A percentile compares a stretch with the other conserved stretches of the same genome.
These are phyloP conservation scores for Aurelia coerulea DNA, from an alignment of 30 jellyfish, hydroid and myxozoan species.

Conservation along the genomic window DNA sequence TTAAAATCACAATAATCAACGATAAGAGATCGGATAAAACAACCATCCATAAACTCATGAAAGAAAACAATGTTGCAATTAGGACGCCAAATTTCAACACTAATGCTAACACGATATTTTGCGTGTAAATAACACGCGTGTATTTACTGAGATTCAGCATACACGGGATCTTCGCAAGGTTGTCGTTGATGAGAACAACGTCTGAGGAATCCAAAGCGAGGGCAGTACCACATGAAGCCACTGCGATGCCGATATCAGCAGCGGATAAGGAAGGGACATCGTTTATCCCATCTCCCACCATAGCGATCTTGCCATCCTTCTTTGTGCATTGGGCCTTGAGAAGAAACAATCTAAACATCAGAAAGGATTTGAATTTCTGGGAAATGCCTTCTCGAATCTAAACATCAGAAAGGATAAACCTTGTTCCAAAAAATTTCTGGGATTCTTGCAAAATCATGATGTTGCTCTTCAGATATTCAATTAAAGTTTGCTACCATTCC, in stretches of 20 bases:
- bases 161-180: constrained; percentile 49
- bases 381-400: background rate
- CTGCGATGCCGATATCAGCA: constrained; percentile 87
- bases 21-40: constrained; percentile 61
- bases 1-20: constrained; percentile 50
- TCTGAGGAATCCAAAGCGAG: constrained; percentile 75
- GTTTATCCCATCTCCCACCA: constrained; percentile 85
- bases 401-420: too few relatives aligned
- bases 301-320: constrained; percentile 17
- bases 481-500: too few relatives aligned
- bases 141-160: constrained; percentile 25
- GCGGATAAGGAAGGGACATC: constrained; percentile 79
- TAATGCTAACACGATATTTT: constrained; percentile 50
- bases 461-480: too few relatives aligned
- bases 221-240: constrained; percentile 75
- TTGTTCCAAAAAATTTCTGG: too few relatives aligned
- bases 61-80: constrained; percentile 16
- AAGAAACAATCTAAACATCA: background rate
- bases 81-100: constrained; percentile 33
- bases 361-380: background rate
- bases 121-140: constrained; percentile 52
- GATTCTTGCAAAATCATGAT: too few relatives aligned
- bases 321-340: constrained; percentile 9
- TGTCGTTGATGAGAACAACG: constrained; percentile 66
- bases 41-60: constrained; percentile 57